Conservation (phyloP, 2,797 vertebrate species). For the Liasis olivaceus region DNA sequence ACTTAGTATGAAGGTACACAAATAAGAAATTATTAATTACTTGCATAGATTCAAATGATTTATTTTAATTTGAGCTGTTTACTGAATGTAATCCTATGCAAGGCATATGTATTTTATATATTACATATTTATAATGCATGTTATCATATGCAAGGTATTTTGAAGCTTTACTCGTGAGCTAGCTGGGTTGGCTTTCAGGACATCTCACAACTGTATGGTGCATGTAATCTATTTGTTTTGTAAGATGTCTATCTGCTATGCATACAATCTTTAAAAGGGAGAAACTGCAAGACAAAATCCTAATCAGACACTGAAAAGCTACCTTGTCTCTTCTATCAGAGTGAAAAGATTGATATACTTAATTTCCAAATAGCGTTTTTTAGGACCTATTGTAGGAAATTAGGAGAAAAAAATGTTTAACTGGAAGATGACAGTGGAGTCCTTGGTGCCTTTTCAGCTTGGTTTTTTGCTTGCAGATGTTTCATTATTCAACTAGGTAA, state of each 20-base stretch:
- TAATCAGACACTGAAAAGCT: not conserved
- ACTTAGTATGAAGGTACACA: constrained; percentile 8
- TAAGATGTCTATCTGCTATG: not conserved
- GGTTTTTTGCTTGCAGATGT: not conserved
- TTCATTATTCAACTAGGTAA: not conserved
- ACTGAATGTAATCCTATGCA: not conserved
- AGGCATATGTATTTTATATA: not conserved
- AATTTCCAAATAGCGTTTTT: not conserved
- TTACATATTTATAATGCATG: not conserved
- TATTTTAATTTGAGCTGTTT: constrained; percentile 19
- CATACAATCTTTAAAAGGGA: not conserved
- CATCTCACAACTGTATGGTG: not conserved
- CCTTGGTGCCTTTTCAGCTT: not conserved
- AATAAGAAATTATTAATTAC: constrained; percentile 29
- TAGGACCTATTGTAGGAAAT: not conserved
- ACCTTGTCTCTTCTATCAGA: not conserved
- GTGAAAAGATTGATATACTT: not conserved
- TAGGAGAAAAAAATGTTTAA: not conserved
- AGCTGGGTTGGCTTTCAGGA: not conserved
- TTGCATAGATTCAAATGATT: constrained; percentile 14
- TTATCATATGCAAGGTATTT: constrained; percentile 11
- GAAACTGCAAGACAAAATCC: not conserved
- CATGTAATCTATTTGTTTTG: not conserved
- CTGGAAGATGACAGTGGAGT: not conserved
- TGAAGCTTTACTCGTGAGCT: constrained; percentile 2